Evolutionary conservation across 1,140 invertebrate species (phyloP), one percentile per base, ranked within the genome.

Genomic region (Achroia grisella): DNA sequence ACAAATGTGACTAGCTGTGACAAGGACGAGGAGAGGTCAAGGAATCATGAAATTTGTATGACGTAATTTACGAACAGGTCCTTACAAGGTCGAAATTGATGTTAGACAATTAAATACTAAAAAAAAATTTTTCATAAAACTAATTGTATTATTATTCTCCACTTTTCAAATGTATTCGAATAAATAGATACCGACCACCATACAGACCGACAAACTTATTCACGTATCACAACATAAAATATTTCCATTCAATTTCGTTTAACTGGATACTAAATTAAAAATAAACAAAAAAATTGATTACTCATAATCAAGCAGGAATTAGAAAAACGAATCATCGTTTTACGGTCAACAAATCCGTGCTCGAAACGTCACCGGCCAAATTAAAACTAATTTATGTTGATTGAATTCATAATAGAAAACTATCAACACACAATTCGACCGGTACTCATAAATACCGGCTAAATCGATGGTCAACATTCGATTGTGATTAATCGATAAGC

Each of bases 341-440:
- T 71, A 68, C 62, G 63, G 49, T 67, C 62, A 62, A 73, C 64
- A 52, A 65, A 65, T 65, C 59, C 48, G 53, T 58, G 50, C 56
- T 52, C 56, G 32, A 46, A 61, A 70, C 67, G 71, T 62, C 66
- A 61, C 52, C 53, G 60, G 48, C 59, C 58, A 71, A 82, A 82
- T 78, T 76, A 76, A 76, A 78, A 74, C 62, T 73, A 74, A 82
- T 79, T 79, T 78, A 82, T 78, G 74, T 61, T 78, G 75, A 79
- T 79, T 78, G 71, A 79, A 82, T 78, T 66, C 65, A 71, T 78
- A 82, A 82, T 76, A 82, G 70, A 76, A 71, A 77, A 76, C 63
- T 69, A 81, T 82, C 72, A 71, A 70, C 62, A 66, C 62, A 52
- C 45, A 33, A 52, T 57, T 59, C 42, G 50, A 61, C 50, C 59